These are phyloP conservation scores for Tetraodon nigroviridis DNA, from an alignment of 2,113 vertebrate species.

Conservation along the genomic window DNA sequence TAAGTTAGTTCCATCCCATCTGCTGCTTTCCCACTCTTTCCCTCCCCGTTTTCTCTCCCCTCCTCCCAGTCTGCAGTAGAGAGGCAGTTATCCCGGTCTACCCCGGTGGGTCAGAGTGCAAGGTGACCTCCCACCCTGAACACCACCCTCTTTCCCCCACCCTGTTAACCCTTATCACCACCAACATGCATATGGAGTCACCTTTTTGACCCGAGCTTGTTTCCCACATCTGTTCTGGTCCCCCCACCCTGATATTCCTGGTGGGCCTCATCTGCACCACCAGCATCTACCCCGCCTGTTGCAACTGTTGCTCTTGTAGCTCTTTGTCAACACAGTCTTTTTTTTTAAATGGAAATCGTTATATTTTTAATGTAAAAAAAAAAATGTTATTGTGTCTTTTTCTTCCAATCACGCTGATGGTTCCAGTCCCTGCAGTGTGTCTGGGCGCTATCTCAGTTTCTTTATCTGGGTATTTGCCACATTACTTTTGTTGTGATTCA, in stretches of 20 bases:
- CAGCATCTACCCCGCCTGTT: slow-evolving; percentile 24
- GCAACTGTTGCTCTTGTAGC: background rate
- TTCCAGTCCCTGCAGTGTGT: too few species aligned
- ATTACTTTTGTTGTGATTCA: too few species aligned
- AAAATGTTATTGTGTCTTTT: too few species aligned
- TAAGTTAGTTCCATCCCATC: slow-evolving; percentile 42
- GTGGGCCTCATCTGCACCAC: background rate
- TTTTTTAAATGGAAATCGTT: too few species aligned
- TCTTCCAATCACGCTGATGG: too few species aligned
- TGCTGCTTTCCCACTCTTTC: slow-evolving; percentile 50
- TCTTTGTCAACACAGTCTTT: too few species aligned
- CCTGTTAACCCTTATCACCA: slow-evolving; percentile 17
- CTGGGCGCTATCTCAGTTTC: too few species aligned
- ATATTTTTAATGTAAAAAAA: too few species aligned
- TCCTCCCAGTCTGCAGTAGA: slow-evolving; percentile 64
- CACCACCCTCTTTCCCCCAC: background rate
- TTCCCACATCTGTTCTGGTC: slow-evolving; percentile 44
- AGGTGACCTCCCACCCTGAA: slow-evolving; percentile 70
- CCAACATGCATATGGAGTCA: slow-evolving; percentile 11
- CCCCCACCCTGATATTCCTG: background rate
- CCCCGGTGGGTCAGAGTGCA: slow-evolving; percentile 70
- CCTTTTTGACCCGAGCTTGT: slow-evolving; percentile 37
- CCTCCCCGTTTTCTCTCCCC: slow-evolving; percentile 19
- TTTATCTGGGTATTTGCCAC: too few species aligned
- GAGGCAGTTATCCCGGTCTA: slow-evolving; percentile 72